Evolutionary conservation across 2,888 invertebrate genomes (phyloP), one percentile per base, ranked within the genome.

Genomic region (Aricia artaxerxes): DNA sequence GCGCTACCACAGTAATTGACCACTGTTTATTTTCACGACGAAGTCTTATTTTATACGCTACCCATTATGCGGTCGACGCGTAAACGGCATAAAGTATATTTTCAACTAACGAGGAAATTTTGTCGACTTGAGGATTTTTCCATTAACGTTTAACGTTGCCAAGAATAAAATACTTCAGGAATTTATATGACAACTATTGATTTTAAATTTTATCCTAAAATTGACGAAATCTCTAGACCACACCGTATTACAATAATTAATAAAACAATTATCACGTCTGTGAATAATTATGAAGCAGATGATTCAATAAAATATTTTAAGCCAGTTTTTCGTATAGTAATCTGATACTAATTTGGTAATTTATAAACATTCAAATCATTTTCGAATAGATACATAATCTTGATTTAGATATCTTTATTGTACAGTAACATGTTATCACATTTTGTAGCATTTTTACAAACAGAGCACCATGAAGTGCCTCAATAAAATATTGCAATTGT

Each of bases 1-100:
- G 88, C 91, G 90, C 90, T 90, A 91, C 90, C 90, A 85, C 88
- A 88, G 89, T 94, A 94, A 94, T 94, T 94, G 94, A 93, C 92
- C 93, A 92, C 92, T 93, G 93, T 94, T 94, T 93, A 92, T 92
- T 90, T 91, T 89, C 87, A 88, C 88, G 86, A 88, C 88, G 87
- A 90, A 89, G 87, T 91, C 90, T 91, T 92, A 92, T 91, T 92
- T 91, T 91, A 90, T 89, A 87, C 87, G 87, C 86, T 86, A 38
- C 69, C 69, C 35, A 87, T 87, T 88, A 85, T 90, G 90, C 85
- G 88, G 90, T 89, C 88, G 87, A 64, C 78, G 81, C 85, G 86
- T 84, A 84, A 86, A 84, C 85, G 84, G 81, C 85, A 86, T 84
- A 84, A 86, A 84, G 85, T 84, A 84, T 85, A 78, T 83, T 81